Evolutionary conservation across 1,140 invertebrate species (phyloP), one percentile per base, ranked within the genome.

Genomic region (Eriosoma lanigerum): DNA sequence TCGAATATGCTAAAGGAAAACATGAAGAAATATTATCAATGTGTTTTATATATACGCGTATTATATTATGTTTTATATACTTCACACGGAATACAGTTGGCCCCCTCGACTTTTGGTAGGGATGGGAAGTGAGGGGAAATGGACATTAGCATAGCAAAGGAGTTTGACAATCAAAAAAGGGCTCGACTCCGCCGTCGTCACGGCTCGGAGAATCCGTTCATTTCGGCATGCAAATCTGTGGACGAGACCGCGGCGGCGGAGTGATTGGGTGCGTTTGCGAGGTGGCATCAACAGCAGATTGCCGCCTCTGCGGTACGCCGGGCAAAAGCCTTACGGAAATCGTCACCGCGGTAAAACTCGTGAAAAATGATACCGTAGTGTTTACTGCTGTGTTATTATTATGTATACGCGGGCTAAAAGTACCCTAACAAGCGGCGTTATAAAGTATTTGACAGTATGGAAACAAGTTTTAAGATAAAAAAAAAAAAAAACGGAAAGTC

Each of bases 71-170:
- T n/a, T n/a, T n/a, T n/a, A n/a, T n/a, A n/a, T n/a, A n/a, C n/a
- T 4, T 38, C 8, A 38, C 32, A 38, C 32, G 32, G 8, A 38
- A 8, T 38, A 8, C 8, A 4, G 32, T 38, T 38, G 32, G 32
- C 3, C 32, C 32, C 32, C n/a, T n/a, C n/a, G n/a, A n/a, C n/a
- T n/a, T n/a, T n/a, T 0, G 0, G 4, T 8, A 24, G 19, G 21
- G 13, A 1, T 6, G 6, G 13, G 48, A 10, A 29, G 3, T 8
- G 17, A 1, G 0, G 48, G 72, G 17, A 56, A 56, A 58, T 24
- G 72, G 72, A 60, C 73, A 78, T 78, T 78, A 78, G 73, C 73
- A 78, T 78, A 78, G 56, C 73, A 78, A 78, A 78, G 73, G 73
- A 32, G 73, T 78, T 78, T 48, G 73, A 78, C 73, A 60, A 78